Conservation (phyloP, 1,140 invertebrate species). For the Marisa cornuarietis region DNA sequence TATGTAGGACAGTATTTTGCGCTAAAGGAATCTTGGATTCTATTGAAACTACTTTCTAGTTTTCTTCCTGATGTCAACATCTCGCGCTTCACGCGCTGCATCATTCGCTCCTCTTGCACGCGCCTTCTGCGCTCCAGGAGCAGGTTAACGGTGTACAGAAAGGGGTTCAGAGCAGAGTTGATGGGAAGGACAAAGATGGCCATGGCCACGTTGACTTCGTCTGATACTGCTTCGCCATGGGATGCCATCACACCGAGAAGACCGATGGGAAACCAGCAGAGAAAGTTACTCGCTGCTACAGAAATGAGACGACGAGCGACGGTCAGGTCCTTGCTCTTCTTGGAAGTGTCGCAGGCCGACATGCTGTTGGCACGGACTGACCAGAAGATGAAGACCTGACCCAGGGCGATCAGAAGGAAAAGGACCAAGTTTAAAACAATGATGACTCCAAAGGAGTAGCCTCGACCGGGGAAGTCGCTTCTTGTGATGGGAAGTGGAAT, state of each 20-base stretch:
- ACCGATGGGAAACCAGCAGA: constrained; percentile 29
- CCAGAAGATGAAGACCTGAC: constrained; percentile 10
- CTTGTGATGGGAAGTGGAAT: constrained; percentile 12
- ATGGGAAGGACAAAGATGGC: constrained; percentile 32
- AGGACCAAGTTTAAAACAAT: constrained; percentile 17
- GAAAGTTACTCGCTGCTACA: constrained; percentile 21
- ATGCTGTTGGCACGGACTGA: background rate
- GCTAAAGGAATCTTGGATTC: too few relatives aligned
- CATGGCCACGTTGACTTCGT: constrained; percentile 68
- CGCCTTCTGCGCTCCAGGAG: background rate
- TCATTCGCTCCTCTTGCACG: background rate
- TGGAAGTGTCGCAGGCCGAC: background rate
- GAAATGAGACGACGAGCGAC: constrained; percentile 11
- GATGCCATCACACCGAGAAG: constrained; percentile 18
- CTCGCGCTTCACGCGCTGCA: background rate
- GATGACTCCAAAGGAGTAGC: background rate
- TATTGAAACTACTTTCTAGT: too few relatives aligned
- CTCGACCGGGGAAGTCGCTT: background rate
- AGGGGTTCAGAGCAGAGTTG: constrained; percentile 35
- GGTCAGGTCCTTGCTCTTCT: constrained; percentile 3
- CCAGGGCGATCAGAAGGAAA: constrained; percentile 20
- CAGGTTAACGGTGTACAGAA: constrained; percentile 30
- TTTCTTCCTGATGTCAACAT: too few relatives aligned
- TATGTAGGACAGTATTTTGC: too few relatives aligned
- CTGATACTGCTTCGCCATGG: background rate